Evolutionary conservation across 2,888 invertebrate genomes (phyloP).

Genomic region (Aricia artaxerxes): DNA sequence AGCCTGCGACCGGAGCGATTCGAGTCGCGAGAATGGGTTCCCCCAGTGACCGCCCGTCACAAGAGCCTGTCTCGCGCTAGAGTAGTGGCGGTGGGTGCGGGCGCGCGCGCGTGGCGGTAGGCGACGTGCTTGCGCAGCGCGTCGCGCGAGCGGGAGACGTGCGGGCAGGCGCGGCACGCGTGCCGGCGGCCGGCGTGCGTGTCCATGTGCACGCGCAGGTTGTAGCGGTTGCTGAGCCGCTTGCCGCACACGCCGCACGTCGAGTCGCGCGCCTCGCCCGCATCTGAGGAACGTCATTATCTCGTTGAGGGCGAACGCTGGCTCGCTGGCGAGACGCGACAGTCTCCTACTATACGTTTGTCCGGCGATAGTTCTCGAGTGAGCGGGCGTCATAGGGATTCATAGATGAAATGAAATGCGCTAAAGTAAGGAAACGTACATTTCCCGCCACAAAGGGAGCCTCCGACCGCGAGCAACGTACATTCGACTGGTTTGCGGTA

Average conservation of each 20-base stretch:
- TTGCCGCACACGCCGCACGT: slow-evolving; percentile 93
- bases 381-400: neutral
- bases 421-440: no score
- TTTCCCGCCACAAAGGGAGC: no score
- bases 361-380: neutral
- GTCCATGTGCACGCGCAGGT: slow-evolving; percentile 93
- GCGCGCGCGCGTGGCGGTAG: slow-evolving; percentile 85
- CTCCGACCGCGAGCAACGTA: no score
- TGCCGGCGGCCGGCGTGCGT: slow-evolving; percentile 94
- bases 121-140: slow-evolving; percentile 94
- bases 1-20: no score
- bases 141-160: slow-evolving; percentile 92
- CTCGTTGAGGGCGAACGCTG: neutral
- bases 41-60: neutral
- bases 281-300: slow-evolving; percentile 38
- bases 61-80: neutral
- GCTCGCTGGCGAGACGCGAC: no score
- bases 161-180: slow-evolving; percentile 92
- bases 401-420: neutral
- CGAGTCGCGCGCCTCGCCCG: slow-evolving; percentile 72
- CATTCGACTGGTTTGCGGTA: no score
- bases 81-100: slow-evolving; percentile 28
- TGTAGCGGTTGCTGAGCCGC: slow-evolving; percentile 94
- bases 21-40: neutral
- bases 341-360: no score